Base-by-base conservation (phyloP, 2,888 invertebrate species). In the Gisinianus flammeolus region DNA sequence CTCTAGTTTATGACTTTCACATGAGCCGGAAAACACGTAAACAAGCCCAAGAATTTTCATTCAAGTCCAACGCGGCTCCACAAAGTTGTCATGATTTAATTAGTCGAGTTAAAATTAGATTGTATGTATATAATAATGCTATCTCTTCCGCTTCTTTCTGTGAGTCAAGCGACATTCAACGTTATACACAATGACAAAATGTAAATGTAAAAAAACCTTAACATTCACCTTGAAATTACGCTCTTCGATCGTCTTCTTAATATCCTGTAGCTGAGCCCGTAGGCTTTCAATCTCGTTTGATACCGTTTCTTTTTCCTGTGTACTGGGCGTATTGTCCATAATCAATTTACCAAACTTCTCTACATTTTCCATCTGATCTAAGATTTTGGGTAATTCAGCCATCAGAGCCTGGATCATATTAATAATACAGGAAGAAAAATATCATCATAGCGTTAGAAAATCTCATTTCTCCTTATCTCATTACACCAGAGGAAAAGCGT, bases 191-290 rank as follows among this genome's bases (percentile, higher is more conserved):
- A 44, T 44, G 44, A 44, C 6, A 44, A 35, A 35, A 35, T 35
- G 5, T 35, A 56, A n/a, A 12, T 56, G 56, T 56, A 22, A 19
- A 56, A 56, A 71, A 26, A 28, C 26, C n/a, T 70, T 44, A 35
- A n/a, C 28, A 52, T 62, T 80, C 83, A 87, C 86, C 86, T 93
- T 92, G 85, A 92, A 92, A 86, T 92, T 93, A 87, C 93, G 92
- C 85, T 94, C 93, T 80, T 95, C 95, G 84, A 96, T 88, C 91
- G 93, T 93, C 78, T 91, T 90, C 85, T 91, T 91, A 0, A 95
- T 91, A 84, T 94, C 93, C 52, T 91, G 90, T 86, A 96, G 89
- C 87, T 95, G 94, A 31, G 94, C 94, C 28, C 91, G 91, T 80
- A 95, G 88, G 80, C 91, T 92, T 78, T 91, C 90, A 79, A 95